phyloP scores from a whole-genome alignment of 1,140 invertebrate genomes.

The Lepidurus arcticus region DNA sequence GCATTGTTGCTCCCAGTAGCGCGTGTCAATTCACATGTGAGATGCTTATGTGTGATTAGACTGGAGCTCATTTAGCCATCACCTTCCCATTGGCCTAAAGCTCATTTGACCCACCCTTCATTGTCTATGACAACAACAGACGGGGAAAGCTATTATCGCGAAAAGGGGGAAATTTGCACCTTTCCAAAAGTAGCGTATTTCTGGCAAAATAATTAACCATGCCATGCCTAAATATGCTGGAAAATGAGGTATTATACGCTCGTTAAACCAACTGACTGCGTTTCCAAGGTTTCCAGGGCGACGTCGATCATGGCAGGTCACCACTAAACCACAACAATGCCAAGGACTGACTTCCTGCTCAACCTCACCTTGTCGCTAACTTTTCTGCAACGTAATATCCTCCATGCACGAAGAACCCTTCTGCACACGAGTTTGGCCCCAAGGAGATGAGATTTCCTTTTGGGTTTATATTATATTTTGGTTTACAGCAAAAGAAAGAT shows the following conservation, averaged over 20 bases:
- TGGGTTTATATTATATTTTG: no score
- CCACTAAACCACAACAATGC: background rate
- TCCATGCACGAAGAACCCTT: background rate
- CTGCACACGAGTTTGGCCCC: background rate
- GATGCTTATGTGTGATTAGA: constrained; percentile 1
- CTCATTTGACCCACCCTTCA: background rate
- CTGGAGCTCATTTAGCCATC: constrained; percentile 6
- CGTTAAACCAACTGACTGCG: background rate
- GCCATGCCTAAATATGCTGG: background rate
- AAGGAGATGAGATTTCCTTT: no score
- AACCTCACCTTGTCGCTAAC: background rate
- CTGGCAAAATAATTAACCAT: background rate
- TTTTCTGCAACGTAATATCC: constrained; percentile 1
- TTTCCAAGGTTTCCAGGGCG: background rate
- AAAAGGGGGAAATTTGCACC: background rate
- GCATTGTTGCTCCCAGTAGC: constrained; percentile 12
- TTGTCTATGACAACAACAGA: background rate
- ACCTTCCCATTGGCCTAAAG: background rate
- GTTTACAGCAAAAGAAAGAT: no score
- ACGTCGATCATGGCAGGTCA: background rate
- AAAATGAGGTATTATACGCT: constrained; percentile 3
- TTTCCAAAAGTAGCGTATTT: background rate
- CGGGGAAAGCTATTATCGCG: background rate
- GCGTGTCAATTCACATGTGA: constrained; percentile 9
- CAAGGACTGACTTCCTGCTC: background rate